These are phyloP conservation scores for Nipponacmea schrenckii DNA, from an alignment of 2,888 invertebrate species.

Conservation along the genomic window DNA sequence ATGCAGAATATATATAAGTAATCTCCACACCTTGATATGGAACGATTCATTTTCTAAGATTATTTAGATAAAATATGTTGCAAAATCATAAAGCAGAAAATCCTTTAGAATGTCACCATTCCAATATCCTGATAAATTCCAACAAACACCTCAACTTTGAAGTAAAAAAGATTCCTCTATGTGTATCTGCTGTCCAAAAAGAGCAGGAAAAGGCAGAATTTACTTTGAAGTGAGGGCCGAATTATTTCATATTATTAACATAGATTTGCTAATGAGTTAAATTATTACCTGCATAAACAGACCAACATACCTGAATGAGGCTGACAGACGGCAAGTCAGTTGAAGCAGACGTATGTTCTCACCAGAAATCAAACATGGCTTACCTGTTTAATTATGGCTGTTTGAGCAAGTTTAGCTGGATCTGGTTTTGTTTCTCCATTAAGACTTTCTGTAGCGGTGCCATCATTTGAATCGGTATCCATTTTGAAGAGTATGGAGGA, in stretches of 20 bases:
- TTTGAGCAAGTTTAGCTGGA: slow-evolving; percentile 63
- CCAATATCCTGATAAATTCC: no score
- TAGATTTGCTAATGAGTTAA: slow-evolving; percentile 59
- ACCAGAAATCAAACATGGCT: slow-evolving; percentile 16
- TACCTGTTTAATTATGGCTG: slow-evolving; percentile 67
- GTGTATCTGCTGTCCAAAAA: no score
- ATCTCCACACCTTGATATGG: not conserved
- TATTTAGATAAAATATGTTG: slow-evolving; percentile 3
- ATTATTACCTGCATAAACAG: slow-evolving; percentile 45
- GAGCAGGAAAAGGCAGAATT: not conserved
- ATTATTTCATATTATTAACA: slow-evolving; percentile 57
- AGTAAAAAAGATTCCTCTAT: no score
- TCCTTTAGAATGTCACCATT: no score
- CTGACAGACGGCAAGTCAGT: not conserved
- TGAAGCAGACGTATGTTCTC: slow-evolving; percentile 10
- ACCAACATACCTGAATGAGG: slow-evolving; percentile 29
- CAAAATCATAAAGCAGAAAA: not conserved
- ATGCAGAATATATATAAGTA: not conserved
- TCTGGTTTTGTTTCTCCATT: slow-evolving; percentile 65
- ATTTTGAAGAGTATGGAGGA: slow-evolving; percentile 36
- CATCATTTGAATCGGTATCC: slow-evolving; percentile 63
- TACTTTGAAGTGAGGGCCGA: slow-evolving; percentile 1
- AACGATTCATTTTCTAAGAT: not conserved
- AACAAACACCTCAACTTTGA: no score
- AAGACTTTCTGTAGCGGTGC: slow-evolving; percentile 52